phyloP scores from a whole-genome alignment of 2,888 invertebrate species.

The Drosophila formosana region DNA sequence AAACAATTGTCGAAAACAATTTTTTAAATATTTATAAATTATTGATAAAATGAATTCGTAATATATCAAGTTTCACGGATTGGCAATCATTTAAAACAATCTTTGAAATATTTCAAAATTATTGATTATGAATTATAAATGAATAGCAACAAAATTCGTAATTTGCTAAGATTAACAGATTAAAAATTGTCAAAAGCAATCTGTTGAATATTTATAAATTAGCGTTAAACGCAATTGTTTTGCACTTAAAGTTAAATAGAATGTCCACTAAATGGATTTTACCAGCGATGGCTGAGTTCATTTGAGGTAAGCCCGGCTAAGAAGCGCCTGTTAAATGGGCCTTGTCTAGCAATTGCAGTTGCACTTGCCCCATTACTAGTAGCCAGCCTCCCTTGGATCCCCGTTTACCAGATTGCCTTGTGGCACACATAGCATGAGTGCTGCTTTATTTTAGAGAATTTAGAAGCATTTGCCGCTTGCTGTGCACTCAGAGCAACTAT shows the following conservation, averaged over 20 bases:
- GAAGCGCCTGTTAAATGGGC: constrained; percentile 15
- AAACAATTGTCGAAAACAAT: background rate
- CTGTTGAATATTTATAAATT: too few relatives aligned
- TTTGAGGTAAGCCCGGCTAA: constrained; percentile 35
- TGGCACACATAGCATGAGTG: constrained; percentile 21
- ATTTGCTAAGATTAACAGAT: too few relatives aligned
- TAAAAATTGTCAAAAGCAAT: too few relatives aligned
- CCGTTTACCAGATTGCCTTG: constrained; percentile 11
- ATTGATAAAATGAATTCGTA: too few relatives aligned
- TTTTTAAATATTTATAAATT: background rate
- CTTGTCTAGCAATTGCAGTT: constrained; percentile 40
- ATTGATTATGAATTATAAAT: too few relatives aligned
- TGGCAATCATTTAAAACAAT: too few relatives aligned
- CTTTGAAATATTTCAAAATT: too few relatives aligned
- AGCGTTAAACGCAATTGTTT: background rate
- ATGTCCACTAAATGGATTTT: constrained; percentile 8
- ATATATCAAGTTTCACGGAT: too few relatives aligned
- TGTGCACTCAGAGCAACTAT: constrained; percentile 62
- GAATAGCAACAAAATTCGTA: too few relatives aligned
- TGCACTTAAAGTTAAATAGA: background rate
- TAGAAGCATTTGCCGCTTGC: constrained; percentile 54
- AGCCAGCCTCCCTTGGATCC: background rate
- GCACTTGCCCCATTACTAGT: constrained; percentile 22
- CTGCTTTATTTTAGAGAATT: constrained; percentile 63
- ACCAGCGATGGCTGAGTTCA: constrained; percentile 6